Evolutionary conservation across 2,797 vertebrate species (phyloP), one percentile per base, ranked within the genome.

Genomic region (Betta splendens): DNA sequence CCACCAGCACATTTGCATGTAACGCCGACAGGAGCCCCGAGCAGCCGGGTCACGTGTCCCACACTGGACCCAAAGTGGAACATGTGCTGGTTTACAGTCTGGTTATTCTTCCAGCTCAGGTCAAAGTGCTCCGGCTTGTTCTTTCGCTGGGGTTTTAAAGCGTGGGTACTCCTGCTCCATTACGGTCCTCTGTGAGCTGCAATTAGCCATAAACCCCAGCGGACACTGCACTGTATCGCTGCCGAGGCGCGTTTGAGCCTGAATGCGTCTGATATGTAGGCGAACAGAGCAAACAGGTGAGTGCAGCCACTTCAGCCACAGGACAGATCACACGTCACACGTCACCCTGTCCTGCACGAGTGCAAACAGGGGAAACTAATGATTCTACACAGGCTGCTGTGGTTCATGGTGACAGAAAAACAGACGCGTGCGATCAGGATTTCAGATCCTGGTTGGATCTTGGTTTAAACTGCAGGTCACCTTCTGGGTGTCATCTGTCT

Each of bases 191-290:
- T 2, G 11, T 21, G 43, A 57, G 18, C 13, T 26, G 31, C 36
- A 56, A 15, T 32, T 13, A 25, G 47, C 6, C 17, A n/a, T 15
- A 62, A 36, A 54, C 6, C 31, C 33, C 17, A 22, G 9, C 11
- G 64, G 18, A 56, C 47, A 71, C 62, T 61, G 65, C 44, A 43
- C 29, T 52, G 33, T 18, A 38, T 49, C 25, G 59, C 28, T 32
- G 46, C 48, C 37, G 42, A 26, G 47, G 66, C 79, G 65, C 67
- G 79, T 81, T 77, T 26, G 29, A 69, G 53, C 72, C 28, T 77
- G 62, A 72, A 31, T 45, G 7, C 42, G 59, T 25, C 46, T 56
- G 55, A 67, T 38, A 58, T 10, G 52, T 10, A 32, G 39, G 50
- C 42, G 42, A 45, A 15, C n/a, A n/a, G n/a, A 46, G 52, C 43